Evolutionary conservation across 2,797 vertebrate species (phyloP), one percentile per base, ranked within the genome.

Genomic region (Streptopelia turtur): DNA sequence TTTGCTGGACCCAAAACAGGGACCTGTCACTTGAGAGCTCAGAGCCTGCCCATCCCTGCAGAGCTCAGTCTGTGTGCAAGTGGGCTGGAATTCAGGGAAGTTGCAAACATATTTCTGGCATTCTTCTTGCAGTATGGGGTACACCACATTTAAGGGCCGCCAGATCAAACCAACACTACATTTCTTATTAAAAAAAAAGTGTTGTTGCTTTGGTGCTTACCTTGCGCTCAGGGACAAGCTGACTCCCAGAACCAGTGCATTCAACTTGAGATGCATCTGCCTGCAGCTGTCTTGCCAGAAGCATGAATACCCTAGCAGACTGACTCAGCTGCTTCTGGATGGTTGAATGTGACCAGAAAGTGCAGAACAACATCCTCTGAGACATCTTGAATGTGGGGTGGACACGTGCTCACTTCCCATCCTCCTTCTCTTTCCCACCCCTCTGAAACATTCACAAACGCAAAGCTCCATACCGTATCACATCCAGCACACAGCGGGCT

Each of bases 281-380:
- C 88, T 65, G 69, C 17, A 0, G 56, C 50, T 47, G 14, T 43
- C 61, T 75, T 71, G 35, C 53, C 0, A 0, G 82, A 60, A 86
- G 82, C 35, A 30, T 3, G 72, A 87, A 63, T 12, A 22, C 79
- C 79, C 1, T 2, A 61, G 57, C 60, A 64, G 72, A 37, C 65
- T 94, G 90, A 89, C 94, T 96, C 93, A 94, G 79, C 89, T 75
- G 16, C 55, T 88, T 88, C 65, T 86, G 78, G 45, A 72, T 17
- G 33, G 76, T 57, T 25, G 28, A 15, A 78, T 65, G 57, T 47
- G 41, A 85, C 43, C n/a, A 33, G 57, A 16, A 87, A 86, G 79
- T 35, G 47, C 57, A 60, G 43, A 93, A 78, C 37, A 82, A 31
- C 82, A 68, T 95, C 79, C 83, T 61, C 83, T 59, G 94, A 78